Evolutionary conservation across 2,797 vertebrate species (phyloP).

Genomic region (Cyprinella venusta): DNA sequence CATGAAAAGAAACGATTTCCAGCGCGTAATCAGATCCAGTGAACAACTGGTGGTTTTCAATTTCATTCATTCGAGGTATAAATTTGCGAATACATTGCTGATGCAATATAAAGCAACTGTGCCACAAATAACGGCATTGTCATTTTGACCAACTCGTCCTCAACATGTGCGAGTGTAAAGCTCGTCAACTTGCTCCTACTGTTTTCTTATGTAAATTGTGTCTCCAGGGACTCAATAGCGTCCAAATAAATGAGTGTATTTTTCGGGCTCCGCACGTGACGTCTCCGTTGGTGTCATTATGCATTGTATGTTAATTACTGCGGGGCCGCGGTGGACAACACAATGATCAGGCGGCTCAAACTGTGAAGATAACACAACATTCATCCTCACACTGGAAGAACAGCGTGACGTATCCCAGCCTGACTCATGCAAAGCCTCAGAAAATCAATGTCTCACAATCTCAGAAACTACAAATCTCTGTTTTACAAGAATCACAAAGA

Average conservation of each 20-base stretch:
- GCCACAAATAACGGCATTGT: constrained; percentile 12
- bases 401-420: not conserved
- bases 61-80: not conserved
- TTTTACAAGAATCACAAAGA: too few species aligned
- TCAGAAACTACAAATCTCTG: too few species aligned
- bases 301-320: constrained; percentile 45
- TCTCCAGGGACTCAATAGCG: not conserved
- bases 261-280: not conserved
- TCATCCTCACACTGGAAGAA: not conserved
- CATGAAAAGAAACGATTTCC: not conserved
- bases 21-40: not conserved
- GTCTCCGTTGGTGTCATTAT: not conserved
- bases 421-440: not conserved
- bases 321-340: not conserved
- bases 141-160: not conserved
- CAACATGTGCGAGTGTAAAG: not conserved
- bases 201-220: not conserved
- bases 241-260: constrained; percentile 1
- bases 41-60: not conserved
- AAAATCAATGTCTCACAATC: not conserved
- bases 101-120: constrained; percentile 26
- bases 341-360: constrained; percentile 6
- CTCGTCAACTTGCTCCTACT: not conserved
- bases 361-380: constrained; percentile 32
- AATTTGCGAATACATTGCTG: not conserved